Evolutionary conservation across 1,140 invertebrate genomes (phyloP).

Genomic region (Dysdera silvatica): DNA sequence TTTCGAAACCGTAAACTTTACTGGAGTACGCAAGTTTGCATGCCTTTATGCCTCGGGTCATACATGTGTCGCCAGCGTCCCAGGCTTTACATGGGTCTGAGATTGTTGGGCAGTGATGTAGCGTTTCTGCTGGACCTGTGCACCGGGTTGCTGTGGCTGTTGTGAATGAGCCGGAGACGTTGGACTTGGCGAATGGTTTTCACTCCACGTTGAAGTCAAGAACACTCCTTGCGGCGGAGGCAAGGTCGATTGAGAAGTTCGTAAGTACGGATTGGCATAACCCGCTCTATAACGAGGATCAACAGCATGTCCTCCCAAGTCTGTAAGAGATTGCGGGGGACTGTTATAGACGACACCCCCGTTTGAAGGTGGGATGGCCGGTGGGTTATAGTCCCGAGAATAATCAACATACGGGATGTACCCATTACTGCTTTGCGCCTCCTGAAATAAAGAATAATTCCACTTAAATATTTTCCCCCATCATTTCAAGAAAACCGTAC

Average conservation of each 20-base stretch:
- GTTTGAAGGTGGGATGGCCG: conserved; percentile 43
- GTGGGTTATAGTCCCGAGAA: conserved; percentile 70
- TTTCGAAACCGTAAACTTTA: too few relatives aligned
- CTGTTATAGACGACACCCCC: conserved; percentile 49
- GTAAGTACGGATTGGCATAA: conserved; percentile 78
- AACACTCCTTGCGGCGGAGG: conserved; percentile 41
- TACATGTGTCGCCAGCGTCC: conserved; percentile 55
- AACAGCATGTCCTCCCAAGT: conserved; percentile 52
- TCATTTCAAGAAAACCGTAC: too few relatives aligned
- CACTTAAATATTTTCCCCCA: too few relatives aligned
- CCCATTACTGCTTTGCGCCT: conserved; percentile 74
- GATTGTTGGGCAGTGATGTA: conserved; percentile 42
- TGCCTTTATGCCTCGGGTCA: conserved; percentile 37
- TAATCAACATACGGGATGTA: conserved; percentile 85
- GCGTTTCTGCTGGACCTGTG: conserved; percentile 47
- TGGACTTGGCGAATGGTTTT: conserved; percentile 6
- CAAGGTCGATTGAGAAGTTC: conserved; percentile 50
- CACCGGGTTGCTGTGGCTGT: conserved; percentile 35
- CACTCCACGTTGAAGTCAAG: conserved; percentile 26
- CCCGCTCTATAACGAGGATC: conserved; percentile 78
- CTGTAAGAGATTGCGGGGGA: conserved; percentile 49
- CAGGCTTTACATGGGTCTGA: conserved; percentile 48
- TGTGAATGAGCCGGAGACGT: conserved; percentile 33
- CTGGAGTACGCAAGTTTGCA: too few relatives aligned
- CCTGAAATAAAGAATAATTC: conserved; percentile 49